These are phyloP conservation scores for Centropus bengalensis DNA, from an alignment of 2,113 vertebrate species.

Conservation along the genomic window DNA sequence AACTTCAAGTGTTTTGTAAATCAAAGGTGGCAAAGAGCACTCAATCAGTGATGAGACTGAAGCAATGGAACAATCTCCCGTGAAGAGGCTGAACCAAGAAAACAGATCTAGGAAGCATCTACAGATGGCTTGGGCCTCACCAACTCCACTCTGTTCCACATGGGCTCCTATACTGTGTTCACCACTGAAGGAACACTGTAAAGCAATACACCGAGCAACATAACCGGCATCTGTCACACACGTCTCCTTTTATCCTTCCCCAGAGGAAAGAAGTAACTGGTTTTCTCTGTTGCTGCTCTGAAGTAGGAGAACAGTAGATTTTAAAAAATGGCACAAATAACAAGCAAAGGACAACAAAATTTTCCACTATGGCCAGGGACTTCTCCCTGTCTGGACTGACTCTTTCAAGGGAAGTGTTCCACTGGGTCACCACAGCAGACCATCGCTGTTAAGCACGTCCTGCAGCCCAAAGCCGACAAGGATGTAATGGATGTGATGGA, in stretches of 20 bases:
- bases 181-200: not conserved
- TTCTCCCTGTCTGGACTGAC: not conserved
- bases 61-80: not conserved
- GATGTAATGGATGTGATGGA: rapidly evolving
- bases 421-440: not conserved
- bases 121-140: not conserved
- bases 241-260: not conserved
- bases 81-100: not conserved
- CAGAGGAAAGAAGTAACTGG: not conserved
- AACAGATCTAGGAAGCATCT: not conserved
- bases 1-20: not conserved
- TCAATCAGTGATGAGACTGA: not conserved
- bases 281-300: not conserved
- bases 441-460: not conserved
- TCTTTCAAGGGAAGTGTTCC: not conserved
- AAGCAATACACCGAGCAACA: not conserved
- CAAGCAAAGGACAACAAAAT: not conserved
- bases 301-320: not conserved
- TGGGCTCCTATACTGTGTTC: not conserved
- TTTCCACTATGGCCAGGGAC: not conserved
- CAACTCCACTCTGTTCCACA: not conserved
- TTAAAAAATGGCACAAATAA: not conserved
- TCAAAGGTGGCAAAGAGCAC: not conserved
- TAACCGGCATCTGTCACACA: not conserved
- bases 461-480: not conserved